phyloP scores from a whole-genome alignment of 2,797 vertebrate genomes.

The Graptemys geographica region DNA sequence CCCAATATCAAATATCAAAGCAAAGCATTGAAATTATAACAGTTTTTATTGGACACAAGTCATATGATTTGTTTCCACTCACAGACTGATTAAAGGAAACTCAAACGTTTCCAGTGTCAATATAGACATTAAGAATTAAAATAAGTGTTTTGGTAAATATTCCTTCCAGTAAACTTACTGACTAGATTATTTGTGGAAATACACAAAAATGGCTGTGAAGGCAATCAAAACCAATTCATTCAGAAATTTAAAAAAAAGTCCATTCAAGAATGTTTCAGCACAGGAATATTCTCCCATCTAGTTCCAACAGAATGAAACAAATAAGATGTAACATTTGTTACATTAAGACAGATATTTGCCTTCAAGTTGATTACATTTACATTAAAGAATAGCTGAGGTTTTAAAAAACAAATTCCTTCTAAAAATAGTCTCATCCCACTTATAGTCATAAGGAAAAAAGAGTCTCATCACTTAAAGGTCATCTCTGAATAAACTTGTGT shows the following conservation, averaged over 20 bases:
- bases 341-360: too few species aligned
- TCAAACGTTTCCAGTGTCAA: too few species aligned
- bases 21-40: too few species aligned
- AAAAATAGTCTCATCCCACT: neutral
- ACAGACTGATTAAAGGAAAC: too few species aligned
- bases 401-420: neutral
- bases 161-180: neutral
- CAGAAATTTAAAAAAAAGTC: neutral
- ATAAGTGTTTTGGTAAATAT: too few species aligned
- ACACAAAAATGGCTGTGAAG: neutral
- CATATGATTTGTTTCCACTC: too few species aligned
- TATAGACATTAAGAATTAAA: neutral
- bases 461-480: neutral
- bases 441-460: neutral
- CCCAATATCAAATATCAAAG: too few species aligned
- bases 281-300: neutral
- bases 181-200: neutral
- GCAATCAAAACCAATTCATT: accelerated
- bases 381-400: neutral
- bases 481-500: neutral
- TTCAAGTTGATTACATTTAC: neutral
- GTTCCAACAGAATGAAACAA: conserved; percentile 9
- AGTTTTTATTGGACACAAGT: too few species aligned
- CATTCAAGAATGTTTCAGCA: neutral
- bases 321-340: neutral